Evolutionary conservation across 2,888 invertebrate species (phyloP), one percentile per base, ranked within the genome.

Genomic region (Eilema sororculum): DNA sequence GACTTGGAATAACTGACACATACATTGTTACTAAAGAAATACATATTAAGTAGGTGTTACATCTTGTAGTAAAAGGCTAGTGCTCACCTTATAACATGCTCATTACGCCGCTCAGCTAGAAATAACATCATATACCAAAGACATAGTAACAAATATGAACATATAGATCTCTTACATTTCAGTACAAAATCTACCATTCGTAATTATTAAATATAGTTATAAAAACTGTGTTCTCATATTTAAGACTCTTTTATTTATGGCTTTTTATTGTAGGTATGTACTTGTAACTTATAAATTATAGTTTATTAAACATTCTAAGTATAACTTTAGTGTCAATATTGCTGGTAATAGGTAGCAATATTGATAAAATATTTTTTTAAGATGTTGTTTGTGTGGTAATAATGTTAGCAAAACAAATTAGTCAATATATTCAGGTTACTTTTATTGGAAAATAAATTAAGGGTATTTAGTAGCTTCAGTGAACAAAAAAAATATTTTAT

Each of bases 351-450:
- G 33, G 2, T 37, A 3, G 10, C 33, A 72, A 69, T 68, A 75
- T 57, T 68, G 60, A 61, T 60, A 67, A 71, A 66, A 59, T 71
- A 69, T 75, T 74, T 67, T 80, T 76, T 74, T 64, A 66, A 69
- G 37, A 78, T 71, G 78, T 74, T 71, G 78, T 74, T 75, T 78
- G 67, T 73, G 69, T 75, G 72, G n/a, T n/a, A n/a, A 61, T 78
- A 68, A 69, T 68, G 69, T 76, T 78, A 76, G 75, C 71, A 77
- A 78, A 78, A 77, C 22, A 75, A 75, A 69, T 84, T 84, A 86
- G 84, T 86, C 82, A 78, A 79, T 80, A 73, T 70, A 75, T 24
- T n/a, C 52, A n/a, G n/a, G 52, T 52, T 52, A 52, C 52, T 52
- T 52, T 52, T 52, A 52, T n/a, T 52, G n/a, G 6, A 20, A 46